These are phyloP conservation scores for Sinodicranocentrus sp. DNA, from an alignment of 2,888 invertebrate species.

Conservation along the genomic window DNA sequence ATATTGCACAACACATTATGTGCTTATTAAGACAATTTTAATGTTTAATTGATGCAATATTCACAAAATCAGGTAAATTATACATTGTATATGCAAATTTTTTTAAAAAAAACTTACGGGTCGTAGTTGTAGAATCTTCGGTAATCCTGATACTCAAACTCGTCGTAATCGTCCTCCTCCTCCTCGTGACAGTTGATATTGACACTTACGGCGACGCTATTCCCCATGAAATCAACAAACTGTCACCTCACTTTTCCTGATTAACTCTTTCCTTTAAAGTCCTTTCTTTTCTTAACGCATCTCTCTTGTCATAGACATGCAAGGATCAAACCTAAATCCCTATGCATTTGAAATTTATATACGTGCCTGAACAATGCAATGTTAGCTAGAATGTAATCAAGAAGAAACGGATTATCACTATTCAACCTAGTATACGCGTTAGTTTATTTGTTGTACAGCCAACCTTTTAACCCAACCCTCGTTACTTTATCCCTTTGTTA, in stretches of 20 bases:
- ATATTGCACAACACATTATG: no score
- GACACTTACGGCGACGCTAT: constrained; percentile 74
- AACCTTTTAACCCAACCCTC: constrained; percentile 30
- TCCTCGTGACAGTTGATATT: constrained; percentile 65
- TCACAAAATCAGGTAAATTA: not conserved
- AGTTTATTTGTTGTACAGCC: constrained; percentile 20
- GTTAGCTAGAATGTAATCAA: not conserved
- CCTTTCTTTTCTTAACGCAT: constrained; percentile 1
- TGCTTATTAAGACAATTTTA: no score
- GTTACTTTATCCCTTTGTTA: constrained; percentile 39
- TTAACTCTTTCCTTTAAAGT: constrained; percentile 20
- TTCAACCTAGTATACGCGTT: constrained; percentile 4
- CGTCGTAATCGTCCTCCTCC: constrained; percentile 61
- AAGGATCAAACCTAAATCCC: not conserved
- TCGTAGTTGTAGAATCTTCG: constrained; percentile 63
- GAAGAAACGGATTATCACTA: constrained; percentile 12
- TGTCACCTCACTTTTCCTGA: constrained; percentile 37
- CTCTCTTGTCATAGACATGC: not conserved
- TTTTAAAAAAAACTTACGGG: constrained; percentile 54
- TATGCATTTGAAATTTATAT: no score
- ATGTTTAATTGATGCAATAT: no score
- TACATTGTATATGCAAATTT: not conserved
- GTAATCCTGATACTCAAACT: constrained; percentile 67
- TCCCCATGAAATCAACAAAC: constrained; percentile 69
- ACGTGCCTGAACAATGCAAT: no score